Conservation (phyloP, 2,113 vertebrate species). For the Emydocephalus ijimae region DNA sequence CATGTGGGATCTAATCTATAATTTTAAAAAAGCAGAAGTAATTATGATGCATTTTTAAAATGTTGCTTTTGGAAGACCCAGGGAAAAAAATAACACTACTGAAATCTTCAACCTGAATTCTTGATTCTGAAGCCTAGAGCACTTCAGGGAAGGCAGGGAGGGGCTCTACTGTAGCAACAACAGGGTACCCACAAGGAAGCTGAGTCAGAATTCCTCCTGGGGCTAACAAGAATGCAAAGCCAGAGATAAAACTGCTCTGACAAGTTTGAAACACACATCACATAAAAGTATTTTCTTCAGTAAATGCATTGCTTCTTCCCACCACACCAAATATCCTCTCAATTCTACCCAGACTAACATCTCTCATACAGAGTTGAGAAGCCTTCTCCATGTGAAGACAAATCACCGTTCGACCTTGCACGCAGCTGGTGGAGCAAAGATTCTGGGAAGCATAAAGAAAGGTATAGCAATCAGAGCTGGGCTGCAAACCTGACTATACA, state of each 20-base stretch:
- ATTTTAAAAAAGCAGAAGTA: neutral
- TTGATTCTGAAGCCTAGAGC: slow-evolving; percentile 11
- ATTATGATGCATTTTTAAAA: neutral
- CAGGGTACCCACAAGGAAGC: neutral
- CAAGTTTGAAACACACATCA: neutral
- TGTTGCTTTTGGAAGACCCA: neutral
- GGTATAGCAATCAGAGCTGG: neutral
- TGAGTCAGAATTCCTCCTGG: neutral
- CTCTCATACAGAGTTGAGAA: neutral
- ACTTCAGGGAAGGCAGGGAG: neutral
- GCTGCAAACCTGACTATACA: neutral
- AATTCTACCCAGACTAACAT: neutral
- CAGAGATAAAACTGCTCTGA: neutral
- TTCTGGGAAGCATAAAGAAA: neutral
- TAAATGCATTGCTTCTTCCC: rapidly evolving
- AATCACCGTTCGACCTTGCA: neutral
- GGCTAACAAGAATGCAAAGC: neutral
- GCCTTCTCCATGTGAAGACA: neutral
- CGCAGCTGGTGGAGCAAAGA: neutral
- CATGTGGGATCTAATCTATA: rapidly evolving
- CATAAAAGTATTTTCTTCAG: neutral
- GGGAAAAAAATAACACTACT: neutral
- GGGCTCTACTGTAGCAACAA: neutral
- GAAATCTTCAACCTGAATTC: rapidly evolving
- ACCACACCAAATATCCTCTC: neutral